Evolutionary conservation across 2,113 vertebrate species (phyloP).

Genomic region (Corythaeola cristata): DNA sequence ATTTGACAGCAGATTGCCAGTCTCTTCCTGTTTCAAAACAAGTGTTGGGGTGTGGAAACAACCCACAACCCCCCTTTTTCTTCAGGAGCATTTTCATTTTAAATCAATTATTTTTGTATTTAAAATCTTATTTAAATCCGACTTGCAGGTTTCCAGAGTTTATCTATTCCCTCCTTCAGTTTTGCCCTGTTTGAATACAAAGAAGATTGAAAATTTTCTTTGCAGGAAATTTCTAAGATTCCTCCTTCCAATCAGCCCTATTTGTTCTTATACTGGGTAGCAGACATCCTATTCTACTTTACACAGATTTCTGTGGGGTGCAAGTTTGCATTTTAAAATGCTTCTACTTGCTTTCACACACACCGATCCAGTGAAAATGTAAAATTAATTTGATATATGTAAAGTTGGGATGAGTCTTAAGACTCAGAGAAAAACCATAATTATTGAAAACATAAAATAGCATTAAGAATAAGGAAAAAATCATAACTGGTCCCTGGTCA

Average conservation of each 20-base stretch:
- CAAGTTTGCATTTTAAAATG: not conserved
- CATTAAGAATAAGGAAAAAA: not conserved
- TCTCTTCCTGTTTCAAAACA: not conserved
- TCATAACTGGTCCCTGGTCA: not conserved
- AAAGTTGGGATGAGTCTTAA: not conserved
- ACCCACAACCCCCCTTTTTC: not conserved
- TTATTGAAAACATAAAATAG: not conserved
- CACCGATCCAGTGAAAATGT: not conserved
- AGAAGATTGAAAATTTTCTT: not conserved
- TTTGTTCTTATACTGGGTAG: not conserved
- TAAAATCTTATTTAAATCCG: not conserved
- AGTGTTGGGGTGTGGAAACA: not conserved
- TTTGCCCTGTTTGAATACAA: not conserved
- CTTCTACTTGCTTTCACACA: not conserved
- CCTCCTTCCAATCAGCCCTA: not conserved
- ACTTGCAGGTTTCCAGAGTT: not conserved
- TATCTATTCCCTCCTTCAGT: not conserved
- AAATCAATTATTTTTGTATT: not conserved
- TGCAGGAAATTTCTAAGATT: not conserved
- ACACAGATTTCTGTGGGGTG: not conserved
- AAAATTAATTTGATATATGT: not conserved
- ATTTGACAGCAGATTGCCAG: not conserved
- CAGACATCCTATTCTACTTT: not conserved
- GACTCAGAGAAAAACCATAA: not conserved
- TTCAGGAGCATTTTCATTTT: not conserved